phyloP scores from a whole-genome alignment of 2,797 vertebrate genomes.

The Urophycis tenuis region DNA sequence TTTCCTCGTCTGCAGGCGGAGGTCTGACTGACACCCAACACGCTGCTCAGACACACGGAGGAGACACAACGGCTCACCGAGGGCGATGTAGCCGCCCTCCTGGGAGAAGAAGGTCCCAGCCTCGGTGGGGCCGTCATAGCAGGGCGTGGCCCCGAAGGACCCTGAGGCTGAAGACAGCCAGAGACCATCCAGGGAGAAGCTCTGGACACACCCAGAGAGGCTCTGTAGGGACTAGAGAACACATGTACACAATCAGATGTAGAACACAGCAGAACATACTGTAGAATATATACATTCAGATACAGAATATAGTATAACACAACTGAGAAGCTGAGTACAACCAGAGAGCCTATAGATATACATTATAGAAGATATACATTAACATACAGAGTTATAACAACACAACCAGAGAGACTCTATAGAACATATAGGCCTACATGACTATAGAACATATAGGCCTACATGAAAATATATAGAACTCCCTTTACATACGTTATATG shows the following conservation, averaged over 20 bases:
- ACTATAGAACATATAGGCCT: neutral
- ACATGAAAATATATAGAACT: no score
- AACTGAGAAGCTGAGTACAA: no score
- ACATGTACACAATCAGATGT: neutral
- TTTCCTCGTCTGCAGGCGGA: no score
- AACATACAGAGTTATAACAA: slow-evolving; percentile 39
- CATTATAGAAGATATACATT: neutral
- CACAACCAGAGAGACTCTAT: slow-evolving; percentile 85
- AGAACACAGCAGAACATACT: neutral
- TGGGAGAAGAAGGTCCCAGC: slow-evolving; percentile 86
- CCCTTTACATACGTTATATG: no score
- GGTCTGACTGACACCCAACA: no score
- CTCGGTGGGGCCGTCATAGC: slow-evolving; percentile 85
- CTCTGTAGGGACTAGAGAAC: slow-evolving; percentile 62
- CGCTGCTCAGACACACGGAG: neutral
- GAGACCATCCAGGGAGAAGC: slow-evolving; percentile 80
- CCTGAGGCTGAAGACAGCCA: slow-evolving; percentile 69
- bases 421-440: slow-evolving; percentile 12
- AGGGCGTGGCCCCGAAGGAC: slow-evolving; percentile 87
- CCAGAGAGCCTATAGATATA: neutral
- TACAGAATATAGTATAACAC: neutral
- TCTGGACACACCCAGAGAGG: slow-evolving; percentile 84
- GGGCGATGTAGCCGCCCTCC: slow-evolving; percentile 84
- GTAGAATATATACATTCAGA: neutral
- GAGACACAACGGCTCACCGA: slow-evolving; percentile 69